Evolutionary conservation across 2,113 vertebrate species (phyloP).

Genomic region (Myotis davidii): DNA sequence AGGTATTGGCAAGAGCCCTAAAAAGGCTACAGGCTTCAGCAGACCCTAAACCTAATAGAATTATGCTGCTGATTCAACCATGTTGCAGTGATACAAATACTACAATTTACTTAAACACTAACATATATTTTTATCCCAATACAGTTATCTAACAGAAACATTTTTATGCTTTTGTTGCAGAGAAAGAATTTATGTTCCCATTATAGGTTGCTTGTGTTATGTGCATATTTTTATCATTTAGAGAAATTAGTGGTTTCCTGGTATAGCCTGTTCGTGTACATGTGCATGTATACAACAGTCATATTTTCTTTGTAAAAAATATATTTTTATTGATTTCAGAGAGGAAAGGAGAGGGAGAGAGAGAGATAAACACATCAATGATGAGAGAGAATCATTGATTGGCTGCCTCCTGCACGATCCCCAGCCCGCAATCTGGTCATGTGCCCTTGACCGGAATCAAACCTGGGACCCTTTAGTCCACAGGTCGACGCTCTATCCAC

Average conservation of each 20-base stretch:
- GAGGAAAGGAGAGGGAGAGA: no score
- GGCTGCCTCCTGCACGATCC: no score
- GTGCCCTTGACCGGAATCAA: no score
- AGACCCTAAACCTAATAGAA: neutral
- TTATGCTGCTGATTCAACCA: neutral
- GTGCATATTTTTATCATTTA: neutral
- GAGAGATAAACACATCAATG: no score
- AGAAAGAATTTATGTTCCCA: neutral
- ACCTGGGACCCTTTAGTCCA: no score
- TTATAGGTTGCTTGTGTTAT: neutral
- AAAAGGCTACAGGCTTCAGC: neutral
- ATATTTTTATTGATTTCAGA: no score
- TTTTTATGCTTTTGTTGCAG: neutral
- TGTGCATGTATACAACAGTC: neutral
- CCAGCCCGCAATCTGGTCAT: no score
- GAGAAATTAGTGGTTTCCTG: neutral
- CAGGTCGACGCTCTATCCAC: no score
- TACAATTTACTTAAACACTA: neutral
- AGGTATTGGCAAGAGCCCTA: conserved; percentile 25
- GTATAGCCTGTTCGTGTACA: neutral
- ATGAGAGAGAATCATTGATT: no score
- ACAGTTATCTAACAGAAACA: neutral
- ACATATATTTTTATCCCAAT: neutral
- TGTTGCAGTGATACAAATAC: neutral
- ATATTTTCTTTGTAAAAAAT: no score